Conservation (phyloP, 1,140 invertebrate species). For the Idris sp. region DNA sequence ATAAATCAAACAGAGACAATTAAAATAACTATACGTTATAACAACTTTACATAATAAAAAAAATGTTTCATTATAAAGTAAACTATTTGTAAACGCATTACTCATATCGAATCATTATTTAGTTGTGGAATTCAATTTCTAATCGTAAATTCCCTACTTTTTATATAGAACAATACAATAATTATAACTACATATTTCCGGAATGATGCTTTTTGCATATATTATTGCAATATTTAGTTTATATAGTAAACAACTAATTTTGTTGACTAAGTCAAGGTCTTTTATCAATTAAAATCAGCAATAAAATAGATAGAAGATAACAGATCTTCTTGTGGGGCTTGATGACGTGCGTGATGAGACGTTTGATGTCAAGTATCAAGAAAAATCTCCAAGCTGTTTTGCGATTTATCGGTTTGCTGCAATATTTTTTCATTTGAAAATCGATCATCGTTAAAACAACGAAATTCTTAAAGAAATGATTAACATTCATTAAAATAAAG, state of each 20-base stretch:
- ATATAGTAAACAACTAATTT: constrained; percentile 47
- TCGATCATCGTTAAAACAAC: constrained; percentile 37
- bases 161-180: background rate
- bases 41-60: no score
- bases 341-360: constrained; percentile 55
- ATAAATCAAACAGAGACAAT: no score
- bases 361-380: constrained; percentile 56
- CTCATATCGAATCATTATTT: constrained; percentile 2
- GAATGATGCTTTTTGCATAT: background rate
- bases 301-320: constrained; percentile 52
- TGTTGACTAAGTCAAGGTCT: constrained; percentile 50
- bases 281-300: constrained; percentile 46
- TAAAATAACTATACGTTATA: no score
- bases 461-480: background rate
- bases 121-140: constrained; percentile 7
- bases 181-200: constrained; percentile 11
- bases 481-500: no score
- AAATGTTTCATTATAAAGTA: no score
- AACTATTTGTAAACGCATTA: constrained; percentile 3
- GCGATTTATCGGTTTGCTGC: constrained; percentile 39
- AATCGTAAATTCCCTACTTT: constrained; percentile 5
- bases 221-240: constrained; percentile 17
- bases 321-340: constrained; percentile 30
- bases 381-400: constrained; percentile 23
- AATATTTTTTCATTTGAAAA: constrained; percentile 38